Evolutionary conservation across 2,888 invertebrate species (phyloP), one percentile per base, ranked within the genome.

Genomic region (Nycteola revayana): DNA sequence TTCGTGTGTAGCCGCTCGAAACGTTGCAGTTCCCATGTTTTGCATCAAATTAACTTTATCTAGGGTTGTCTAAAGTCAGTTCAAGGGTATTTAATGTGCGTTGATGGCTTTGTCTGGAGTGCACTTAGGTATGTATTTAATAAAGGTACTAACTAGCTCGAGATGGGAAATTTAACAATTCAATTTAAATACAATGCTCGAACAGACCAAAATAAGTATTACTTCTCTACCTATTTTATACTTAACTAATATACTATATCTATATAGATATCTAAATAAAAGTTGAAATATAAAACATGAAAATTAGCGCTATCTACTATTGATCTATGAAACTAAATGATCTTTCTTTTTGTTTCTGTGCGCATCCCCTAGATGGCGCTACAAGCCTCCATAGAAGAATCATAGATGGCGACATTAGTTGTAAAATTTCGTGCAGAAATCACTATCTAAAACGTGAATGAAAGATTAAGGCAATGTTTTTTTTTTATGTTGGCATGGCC

Each of bases 11-110:
- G 51, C 80, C 79, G 75, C 56, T 73, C 73, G 85, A 75, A 69
- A 80, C 84, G 68, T 55, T 75, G 75, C 75, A 76, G 63, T 74
- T 76, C 75, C 69, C 77, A 80, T 79, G 76, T 71, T 77, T 77
- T 72, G 75, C 78, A 78, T 76, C 65, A 64, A 74, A 75, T 74
- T 61, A 57, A 51, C 41, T 34, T 51, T 56, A 43, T 42, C 40
- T 47, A 63, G 65, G 56, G 61, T 48, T 60, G 53, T 29, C 48
- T 60, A 32, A 49, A 49, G 39, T 10, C 39, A 10, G 30, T 46
- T 43, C 49, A 45, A 60, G 50, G 45, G 10, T 41, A 25, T 28
- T 27, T 23, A 26, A 48, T 36, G 23, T 20, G 17, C 9, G 26
- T 33, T 47, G 33, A 32, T 33, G 23, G 20, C 25, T 44, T 46